These are phyloP conservation scores for Monomorium pharaonis DNA, from an alignment of 1,140 invertebrate species.

Conservation along the genomic window DNA sequence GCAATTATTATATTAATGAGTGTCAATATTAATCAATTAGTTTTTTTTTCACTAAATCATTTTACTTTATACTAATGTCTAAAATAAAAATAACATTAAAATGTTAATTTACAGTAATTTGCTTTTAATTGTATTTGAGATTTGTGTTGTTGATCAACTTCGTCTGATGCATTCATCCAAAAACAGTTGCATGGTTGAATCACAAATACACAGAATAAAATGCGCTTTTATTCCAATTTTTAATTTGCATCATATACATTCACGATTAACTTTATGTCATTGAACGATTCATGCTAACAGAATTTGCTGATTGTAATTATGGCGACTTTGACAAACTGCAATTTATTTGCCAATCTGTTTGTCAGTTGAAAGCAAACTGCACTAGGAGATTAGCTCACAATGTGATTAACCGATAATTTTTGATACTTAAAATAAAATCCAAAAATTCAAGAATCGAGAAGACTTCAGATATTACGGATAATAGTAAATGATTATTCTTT, in stretches of 20 bases:
- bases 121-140: not conserved
- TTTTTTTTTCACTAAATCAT: not conserved
- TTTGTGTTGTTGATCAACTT: not conserved
- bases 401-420: conserved; percentile 19
- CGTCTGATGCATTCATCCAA: not conserved
- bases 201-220: not conserved
- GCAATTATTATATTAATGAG: not conserved
- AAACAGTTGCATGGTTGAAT: not conserved
- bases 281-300: not conserved
- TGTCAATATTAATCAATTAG: not conserved
- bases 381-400: not conserved
- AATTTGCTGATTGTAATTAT: conserved; percentile 19
- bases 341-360: conserved; percentile 42
- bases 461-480: not conserved
- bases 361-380: not conserved
- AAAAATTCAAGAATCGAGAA: not conserved
- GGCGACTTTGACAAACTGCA: not conserved
- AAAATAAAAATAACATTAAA: not conserved
- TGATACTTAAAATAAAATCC: not conserved
- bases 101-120: not conserved
- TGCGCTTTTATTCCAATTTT: conserved; percentile 6
- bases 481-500: not conserved
- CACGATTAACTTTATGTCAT: conserved; percentile 10
- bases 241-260: conserved; percentile 13
- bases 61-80: not conserved